Conservation (phyloP, 2,888 invertebrate genomes). For the Lithophane semibrunnea region DNA sequence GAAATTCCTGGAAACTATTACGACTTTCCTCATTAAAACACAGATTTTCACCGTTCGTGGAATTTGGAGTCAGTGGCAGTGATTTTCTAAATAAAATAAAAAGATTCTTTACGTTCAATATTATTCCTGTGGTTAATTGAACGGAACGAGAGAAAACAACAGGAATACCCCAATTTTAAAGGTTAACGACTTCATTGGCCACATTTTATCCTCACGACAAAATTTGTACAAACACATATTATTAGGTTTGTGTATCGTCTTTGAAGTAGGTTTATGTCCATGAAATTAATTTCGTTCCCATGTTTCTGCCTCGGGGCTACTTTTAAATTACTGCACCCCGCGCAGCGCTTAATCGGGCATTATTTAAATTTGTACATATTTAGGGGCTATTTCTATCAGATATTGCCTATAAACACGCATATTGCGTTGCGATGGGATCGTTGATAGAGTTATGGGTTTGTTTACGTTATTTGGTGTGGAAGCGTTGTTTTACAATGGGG, state of each 20-base stretch:
- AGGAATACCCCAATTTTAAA: background rate
- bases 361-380: conserved; percentile 76
- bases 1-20: background rate
- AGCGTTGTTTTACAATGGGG: conserved; percentile 39
- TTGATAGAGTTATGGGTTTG: conserved; percentile 54
- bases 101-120: background rate
- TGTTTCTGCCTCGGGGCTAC: conserved; percentile 59
- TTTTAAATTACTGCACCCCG: conserved; percentile 66
- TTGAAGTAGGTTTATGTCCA: conserved; percentile 71
- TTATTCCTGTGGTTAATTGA: background rate
- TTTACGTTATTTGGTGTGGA: conserved; percentile 36
- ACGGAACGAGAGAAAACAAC: background rate
- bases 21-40: background rate
- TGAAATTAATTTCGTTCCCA: conserved; percentile 74
- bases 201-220: conserved; percentile 25
- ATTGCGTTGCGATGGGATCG: conserved; percentile 23
- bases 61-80: background rate
- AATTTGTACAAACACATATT: conserved; percentile 56
- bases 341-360: conserved; percentile 73
- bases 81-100: background rate
- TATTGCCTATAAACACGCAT: conserved; percentile 50
- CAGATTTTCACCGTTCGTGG: background rate
- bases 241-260: conserved; percentile 52
- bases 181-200: conserved; percentile 22
- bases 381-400: conserved; percentile 61